These are phyloP conservation scores for Rousettus leschenaultii DNA, from an alignment of 2,113 vertebrate genomes.

Conservation along the genomic window DNA sequence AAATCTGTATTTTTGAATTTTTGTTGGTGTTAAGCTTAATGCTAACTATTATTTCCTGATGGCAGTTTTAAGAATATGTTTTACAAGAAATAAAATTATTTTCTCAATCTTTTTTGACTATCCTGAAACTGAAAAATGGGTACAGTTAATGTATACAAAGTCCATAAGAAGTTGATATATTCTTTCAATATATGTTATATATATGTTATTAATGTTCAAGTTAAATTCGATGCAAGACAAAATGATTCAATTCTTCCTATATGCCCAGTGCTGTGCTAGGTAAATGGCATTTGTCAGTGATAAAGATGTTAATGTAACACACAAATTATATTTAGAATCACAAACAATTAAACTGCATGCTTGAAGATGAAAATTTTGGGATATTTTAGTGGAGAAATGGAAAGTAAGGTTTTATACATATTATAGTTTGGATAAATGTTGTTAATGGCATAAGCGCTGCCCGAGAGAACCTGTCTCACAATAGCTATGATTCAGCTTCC, in stretches of 20 bases:
- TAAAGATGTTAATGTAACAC: background rate
- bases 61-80: background rate
- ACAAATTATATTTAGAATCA: background rate
- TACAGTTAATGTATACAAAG: background rate
- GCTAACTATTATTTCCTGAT: background rate
- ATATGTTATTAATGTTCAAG: background rate
- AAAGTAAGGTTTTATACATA: background rate
- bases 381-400: background rate
- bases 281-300: background rate
- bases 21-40: background rate
- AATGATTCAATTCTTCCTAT: background rate
- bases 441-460: background rate
- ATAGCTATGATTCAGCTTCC: background rate
- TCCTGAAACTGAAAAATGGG: constrained; percentile 7
- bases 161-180: background rate
- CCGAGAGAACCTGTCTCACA: background rate
- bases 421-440: background rate
- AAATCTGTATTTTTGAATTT: background rate
- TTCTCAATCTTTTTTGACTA: background rate
- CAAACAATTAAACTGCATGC: background rate
- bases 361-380: background rate
- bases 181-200: background rate
- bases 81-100: background rate
- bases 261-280: background rate
- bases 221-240: background rate